Evolutionary conservation across 2,113 vertebrate species (phyloP).

Genomic region (Gymnorhina tibicen): DNA sequence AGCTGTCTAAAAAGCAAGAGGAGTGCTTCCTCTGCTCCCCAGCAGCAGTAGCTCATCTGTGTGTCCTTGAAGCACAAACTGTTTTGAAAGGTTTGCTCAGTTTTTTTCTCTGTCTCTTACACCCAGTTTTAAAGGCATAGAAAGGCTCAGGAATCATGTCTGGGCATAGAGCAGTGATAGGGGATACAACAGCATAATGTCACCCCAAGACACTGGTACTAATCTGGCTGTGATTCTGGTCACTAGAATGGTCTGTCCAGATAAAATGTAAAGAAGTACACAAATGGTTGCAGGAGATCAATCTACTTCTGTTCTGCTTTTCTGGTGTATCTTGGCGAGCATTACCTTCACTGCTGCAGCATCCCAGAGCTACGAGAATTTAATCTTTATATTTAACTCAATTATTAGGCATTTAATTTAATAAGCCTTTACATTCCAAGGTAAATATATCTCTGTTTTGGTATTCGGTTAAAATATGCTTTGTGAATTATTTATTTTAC

Average conservation of each 20-base stretch:
- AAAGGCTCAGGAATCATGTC: no score
- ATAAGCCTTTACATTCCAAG: background rate
- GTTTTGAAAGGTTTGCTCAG: no score
- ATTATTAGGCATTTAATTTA: background rate
- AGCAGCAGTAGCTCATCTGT: no score
- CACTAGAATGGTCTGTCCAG: background rate
- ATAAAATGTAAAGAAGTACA: background rate
- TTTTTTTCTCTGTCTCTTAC: no score
- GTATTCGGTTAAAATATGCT: background rate
- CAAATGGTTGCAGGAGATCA: background rate
- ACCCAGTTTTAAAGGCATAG: no score
- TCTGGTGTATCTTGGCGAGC: background rate
- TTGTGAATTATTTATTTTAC: constrained; percentile 20
- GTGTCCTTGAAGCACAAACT: no score
- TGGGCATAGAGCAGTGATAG: no score
- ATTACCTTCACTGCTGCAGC: background rate
- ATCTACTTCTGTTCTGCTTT: background rate
- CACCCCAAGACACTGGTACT: no score
- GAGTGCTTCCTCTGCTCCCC: no score
- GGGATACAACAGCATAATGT: no score
- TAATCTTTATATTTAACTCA: background rate
- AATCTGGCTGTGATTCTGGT: background rate
- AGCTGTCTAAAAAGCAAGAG: no score
- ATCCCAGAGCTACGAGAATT: background rate
- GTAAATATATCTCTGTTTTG: background rate